These are phyloP conservation scores for Platalea minor DNA, from an alignment of 2,797 vertebrate genomes.

Conservation along the genomic window DNA sequence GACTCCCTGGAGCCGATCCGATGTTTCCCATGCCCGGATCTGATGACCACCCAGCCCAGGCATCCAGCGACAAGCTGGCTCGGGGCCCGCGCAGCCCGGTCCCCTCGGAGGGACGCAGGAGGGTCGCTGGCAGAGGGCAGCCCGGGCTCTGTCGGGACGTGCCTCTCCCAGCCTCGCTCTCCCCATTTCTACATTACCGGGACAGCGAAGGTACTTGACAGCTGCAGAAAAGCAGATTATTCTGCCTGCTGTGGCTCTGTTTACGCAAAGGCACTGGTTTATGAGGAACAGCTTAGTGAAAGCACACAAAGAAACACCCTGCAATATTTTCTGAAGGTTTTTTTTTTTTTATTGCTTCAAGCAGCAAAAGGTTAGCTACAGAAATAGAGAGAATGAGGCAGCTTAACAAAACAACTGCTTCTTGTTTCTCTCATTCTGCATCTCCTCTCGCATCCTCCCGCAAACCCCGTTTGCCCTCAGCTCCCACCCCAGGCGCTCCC, in stretches of 20 bases:
- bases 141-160: neutral
- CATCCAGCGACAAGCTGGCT: neutral
- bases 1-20: neutral
- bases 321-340: constrained; percentile 1
- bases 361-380: constrained; percentile 43
- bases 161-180: neutral
- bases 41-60: neutral
- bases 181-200: neutral
- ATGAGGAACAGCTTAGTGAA: constrained; percentile 31
- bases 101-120: accelerated
- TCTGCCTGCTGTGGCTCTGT: neutral
- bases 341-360: neutral
- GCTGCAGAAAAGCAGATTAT: neutral
- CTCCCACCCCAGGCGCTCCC: neutral
- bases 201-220: neutral
- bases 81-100: neutral
- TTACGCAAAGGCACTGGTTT: constrained; percentile 25
- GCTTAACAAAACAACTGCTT: neutral
- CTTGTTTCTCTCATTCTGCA: neutral
- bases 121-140: neutral
- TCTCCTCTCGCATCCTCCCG: neutral
- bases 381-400: constrained; percentile 14
- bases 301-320: constrained; percentile 39
- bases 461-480: neutral
- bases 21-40: neutral